Evolutionary conservation across 2,113 vertebrate species (phyloP).

Genomic region (Oreochromis tanganicae): DNA sequence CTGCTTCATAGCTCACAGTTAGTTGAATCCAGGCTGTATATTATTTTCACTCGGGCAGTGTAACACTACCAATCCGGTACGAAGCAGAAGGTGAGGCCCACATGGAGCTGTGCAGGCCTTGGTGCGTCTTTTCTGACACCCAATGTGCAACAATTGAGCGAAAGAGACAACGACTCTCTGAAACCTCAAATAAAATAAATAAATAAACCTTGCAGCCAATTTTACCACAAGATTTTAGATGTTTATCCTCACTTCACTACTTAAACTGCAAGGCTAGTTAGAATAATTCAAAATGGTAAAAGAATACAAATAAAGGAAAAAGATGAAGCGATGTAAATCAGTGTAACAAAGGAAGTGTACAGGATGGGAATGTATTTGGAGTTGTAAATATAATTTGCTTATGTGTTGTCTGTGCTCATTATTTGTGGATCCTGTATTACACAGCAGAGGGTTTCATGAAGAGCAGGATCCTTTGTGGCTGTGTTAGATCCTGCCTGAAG

Average conservation of each 20-base stretch:
- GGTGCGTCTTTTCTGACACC: background rate
- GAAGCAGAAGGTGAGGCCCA: background rate
- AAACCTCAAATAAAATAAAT: background rate
- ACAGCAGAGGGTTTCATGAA: fast-evolving
- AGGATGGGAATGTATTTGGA: background rate
- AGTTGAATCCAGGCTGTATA: background rate
- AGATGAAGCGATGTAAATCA: background rate
- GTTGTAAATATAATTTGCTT: background rate
- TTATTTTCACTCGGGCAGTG: background rate
- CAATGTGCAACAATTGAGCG: background rate
- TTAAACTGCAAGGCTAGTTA: background rate
- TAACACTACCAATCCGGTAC: background rate
- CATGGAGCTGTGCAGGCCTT: background rate
- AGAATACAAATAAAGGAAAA: background rate
- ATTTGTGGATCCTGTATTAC: background rate
- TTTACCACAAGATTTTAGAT: background rate
- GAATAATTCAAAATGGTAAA: background rate
- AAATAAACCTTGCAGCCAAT: background rate
- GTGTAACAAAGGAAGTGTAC: background rate
- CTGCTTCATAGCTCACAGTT: background rate
- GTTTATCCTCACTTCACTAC: background rate
- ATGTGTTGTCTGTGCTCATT: background rate
- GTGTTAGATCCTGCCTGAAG: background rate
- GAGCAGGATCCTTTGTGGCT: fast-evolving
- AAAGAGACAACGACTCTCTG: background rate